Evolutionary conservation across 1,140 invertebrate species (phyloP), one percentile per base, ranked within the genome.

Genomic region (Stenopsyche tienmushanensis): DNA sequence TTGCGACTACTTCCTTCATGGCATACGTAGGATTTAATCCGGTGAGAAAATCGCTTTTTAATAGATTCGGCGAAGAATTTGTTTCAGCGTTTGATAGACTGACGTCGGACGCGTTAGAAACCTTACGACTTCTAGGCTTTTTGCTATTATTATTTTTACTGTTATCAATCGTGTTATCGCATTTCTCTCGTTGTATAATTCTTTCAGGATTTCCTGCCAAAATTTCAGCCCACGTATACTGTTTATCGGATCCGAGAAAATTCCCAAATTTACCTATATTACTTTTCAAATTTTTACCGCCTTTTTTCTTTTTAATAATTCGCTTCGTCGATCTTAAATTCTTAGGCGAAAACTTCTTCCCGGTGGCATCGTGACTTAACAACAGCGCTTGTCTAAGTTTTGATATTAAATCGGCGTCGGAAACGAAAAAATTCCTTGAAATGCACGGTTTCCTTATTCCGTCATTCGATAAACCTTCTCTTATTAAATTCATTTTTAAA

Each of bases 191-290:
- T 59, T 81, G 78, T 3, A 84, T 76, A 9, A 85, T 81, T 65
- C 80, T 71, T 71, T 85, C 83, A 3, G 83, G 83, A 70, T 85
- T 83, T 7, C 76, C 75, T 21, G 81, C 79, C 41, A 84, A 72
- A 52, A 84, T 83, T 68, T 81, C 81, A 0, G 83, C 83, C 83
- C 82, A 85, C 55, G 81, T 82, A 67, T 80, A 82, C 49, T 82
- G 78, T 62, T 75, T 72, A 2, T 76, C 78, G 0, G 79, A 80
- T 3, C 79, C 79, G 76, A 83, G 79, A 60, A 82, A 79, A 50
- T 82, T 81, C 3, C 80, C 77, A 59, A 78, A 80, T 62, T 80
- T 81, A 0, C 80, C 79, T 57, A 80, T 77, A 63, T 76, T 79
- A 62, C 76, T 80, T 50, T 79, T 77, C 25, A 72, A 72, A 65